Evolutionary conservation across 2,113 vertebrate genomes (phyloP), one percentile per base, ranked within the genome.

Genomic region (Ginglymostoma cirratum): DNA sequence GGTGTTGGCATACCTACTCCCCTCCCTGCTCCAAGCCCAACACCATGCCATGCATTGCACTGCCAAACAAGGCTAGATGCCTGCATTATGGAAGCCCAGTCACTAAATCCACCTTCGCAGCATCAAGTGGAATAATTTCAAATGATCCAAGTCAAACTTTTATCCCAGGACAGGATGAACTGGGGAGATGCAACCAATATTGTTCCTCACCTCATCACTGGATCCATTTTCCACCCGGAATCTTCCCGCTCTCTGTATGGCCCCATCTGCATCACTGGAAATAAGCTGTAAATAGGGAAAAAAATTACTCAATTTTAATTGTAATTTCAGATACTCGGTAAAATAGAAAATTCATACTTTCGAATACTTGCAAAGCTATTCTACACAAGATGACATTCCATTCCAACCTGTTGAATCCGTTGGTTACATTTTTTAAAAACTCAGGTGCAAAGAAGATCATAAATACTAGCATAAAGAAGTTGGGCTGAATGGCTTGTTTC

Each of bases 221-320:
- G 99, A 99, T 85, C 99, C 99, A 0, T 99, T 99, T 97, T 99
- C 99, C 97, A 99, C 99, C 86, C 99, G 97, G 97, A 99, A 99
- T 96, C 99, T 98, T 45, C 99, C 99, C 19, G 99, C 99, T 97
- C 99, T 98, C 97, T 99, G 99, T 97, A 99, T 99, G 96, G 99
- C 99, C 97, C 99, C 99, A 97, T 99, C 99, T 19, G 99, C 99
- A 96, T 99, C 99, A 95, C 99, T 99, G 97, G 99, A 99, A 96
- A 99, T 99, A 96, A 99, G 98, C 99, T 99, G 76, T 1, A 65
- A 83, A 67, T 96, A 87, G 97, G 96, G 95, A 96, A 95, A 3
- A 38, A 24, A 34, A 61, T 42, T 5, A 17, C 4, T n/a, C 8
- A 65, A 38, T 65, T n/a, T 65, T n/a, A 67, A 65, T 34, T n/a